Conservation (phyloP, 2,113 vertebrate genomes). For the Gymnarchus niloticus region DNA sequence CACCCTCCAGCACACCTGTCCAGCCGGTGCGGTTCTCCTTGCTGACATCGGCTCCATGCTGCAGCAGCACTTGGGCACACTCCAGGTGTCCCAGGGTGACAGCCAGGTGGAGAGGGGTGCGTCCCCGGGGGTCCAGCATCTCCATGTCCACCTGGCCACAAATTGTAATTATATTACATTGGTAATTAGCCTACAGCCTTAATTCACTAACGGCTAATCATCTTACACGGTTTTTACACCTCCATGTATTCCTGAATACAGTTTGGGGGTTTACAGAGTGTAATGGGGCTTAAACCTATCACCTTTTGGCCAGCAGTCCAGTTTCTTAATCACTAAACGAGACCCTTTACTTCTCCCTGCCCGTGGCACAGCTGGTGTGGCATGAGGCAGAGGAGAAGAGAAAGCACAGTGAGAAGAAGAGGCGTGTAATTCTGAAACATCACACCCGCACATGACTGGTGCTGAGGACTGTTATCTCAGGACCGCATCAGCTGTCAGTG, state of each 20-base stretch:
- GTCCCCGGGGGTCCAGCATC: constrained; percentile 83
- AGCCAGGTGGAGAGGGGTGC: constrained; percentile 89
- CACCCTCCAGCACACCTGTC: constrained; percentile 72
- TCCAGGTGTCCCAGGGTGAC: constrained; percentile 88
- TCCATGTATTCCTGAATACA: not conserved
- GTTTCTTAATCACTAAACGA: not conserved
- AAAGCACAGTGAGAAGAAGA: not conserved
- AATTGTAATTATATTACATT: not conserved
- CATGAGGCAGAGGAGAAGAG: not conserved
- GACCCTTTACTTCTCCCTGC: not conserved
- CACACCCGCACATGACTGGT: constrained; percentile 26
- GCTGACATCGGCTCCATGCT: constrained; percentile 83
- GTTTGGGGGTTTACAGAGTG: not conserved
- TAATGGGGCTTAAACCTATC: not conserved
- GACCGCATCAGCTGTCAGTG: constrained; percentile 30
- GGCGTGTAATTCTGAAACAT: constrained; percentile 32
- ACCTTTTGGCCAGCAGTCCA: not conserved
- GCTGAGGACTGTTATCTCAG: constrained; percentile 22
- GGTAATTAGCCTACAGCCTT: not conserved
- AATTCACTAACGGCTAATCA: not conserved
- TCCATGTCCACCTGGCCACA: constrained; percentile 75
- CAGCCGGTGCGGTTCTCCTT: constrained; percentile 93
- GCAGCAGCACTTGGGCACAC: constrained; percentile 80
- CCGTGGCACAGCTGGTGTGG: not conserved
- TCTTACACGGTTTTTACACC: not conserved